Conservation (phyloP, 2,113 vertebrate species). For the Petrocephalus microphthalmus region DNA sequence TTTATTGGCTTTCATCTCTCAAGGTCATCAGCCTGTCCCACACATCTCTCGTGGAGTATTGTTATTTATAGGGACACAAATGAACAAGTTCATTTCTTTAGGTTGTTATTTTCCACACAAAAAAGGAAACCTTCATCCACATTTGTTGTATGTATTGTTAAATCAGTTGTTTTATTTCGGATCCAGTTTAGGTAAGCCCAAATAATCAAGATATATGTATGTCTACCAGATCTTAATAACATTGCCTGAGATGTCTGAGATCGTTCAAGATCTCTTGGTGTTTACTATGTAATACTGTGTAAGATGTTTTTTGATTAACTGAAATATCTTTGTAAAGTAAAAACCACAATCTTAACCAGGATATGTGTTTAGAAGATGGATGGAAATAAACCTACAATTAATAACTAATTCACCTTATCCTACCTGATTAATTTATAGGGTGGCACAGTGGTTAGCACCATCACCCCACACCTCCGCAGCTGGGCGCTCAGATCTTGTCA, state of each 20-base stretch:
- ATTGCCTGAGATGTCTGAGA: background rate
- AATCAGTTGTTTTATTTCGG: background rate
- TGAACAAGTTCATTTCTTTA: background rate
- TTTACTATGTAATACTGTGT: background rate
- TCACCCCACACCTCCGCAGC: too few relatives aligned
- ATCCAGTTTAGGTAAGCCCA: background rate
- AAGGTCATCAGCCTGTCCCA: conserved; percentile 59
- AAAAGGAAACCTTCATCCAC: background rate
- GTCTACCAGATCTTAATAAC: background rate
- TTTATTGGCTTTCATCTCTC: conserved; percentile 60
- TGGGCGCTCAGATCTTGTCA: too few relatives aligned
- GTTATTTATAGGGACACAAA: conserved; percentile 8
- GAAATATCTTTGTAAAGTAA: too few relatives aligned
- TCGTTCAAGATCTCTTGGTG: background rate
- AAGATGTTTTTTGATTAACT: too few relatives aligned
- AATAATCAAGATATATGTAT: background rate
- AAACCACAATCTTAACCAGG: too few relatives aligned
- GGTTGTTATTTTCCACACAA: background rate
- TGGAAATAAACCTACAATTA: too few relatives aligned
- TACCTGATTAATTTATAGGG: too few relatives aligned
- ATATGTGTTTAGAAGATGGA: too few relatives aligned
- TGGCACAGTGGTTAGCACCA: too few relatives aligned
- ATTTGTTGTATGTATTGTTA: background rate
- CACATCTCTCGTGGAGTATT: conserved; percentile 6
- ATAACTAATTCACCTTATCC: too few relatives aligned